Evolutionary conservation across 2,888 invertebrate species (phyloP), one percentile per base, ranked within the genome.

Genomic region (Chaitophorus viminalis): DNA sequence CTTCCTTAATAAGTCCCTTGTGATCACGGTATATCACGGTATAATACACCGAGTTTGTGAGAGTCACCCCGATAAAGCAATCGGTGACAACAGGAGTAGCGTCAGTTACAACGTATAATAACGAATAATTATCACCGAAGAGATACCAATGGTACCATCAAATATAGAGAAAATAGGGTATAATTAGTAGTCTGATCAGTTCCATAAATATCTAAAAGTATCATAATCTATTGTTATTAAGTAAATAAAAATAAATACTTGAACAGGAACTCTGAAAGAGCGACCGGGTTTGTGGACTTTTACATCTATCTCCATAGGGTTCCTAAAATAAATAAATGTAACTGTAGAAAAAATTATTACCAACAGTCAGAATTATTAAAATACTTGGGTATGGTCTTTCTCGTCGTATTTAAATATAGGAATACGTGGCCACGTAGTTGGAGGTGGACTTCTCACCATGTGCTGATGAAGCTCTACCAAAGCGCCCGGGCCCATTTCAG

Each of bases 381-480:
- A 0, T 87, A 87, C 87, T 74, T 87, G 87, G 14, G 31, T 36
- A 39, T 87, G 87, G 68, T 81, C 74, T n/a, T 87, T 87, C 39
- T 87, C 87, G n/a, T 93, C 93, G 90, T 94, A 94, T 89, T 93
- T 92, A 90, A 94, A 94, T 87, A 93, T 91, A n/a, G 93, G 93
- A 72, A 93, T 93, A 90, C 93, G 92, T 52, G 95, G 95, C 95
- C 95, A 95, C 89, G 94, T 94, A 33, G 94, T 95, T 0, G 96
- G 96, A 4, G 96, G 96, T 52, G 96, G 96, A 90, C 95, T 95
- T 89, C 96, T 93, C 82, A 96, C 95, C 93, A 96, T 94, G 91
- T 96, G 95, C 91, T 96, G 95, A 90, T 96, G 96, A 88, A 96
- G 94, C 91, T 95, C 95, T 89, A 95, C 95, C 89, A 96, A 92